Conservation (phyloP, 1,140 invertebrate species). For the Philopotamus ludificatus region DNA sequence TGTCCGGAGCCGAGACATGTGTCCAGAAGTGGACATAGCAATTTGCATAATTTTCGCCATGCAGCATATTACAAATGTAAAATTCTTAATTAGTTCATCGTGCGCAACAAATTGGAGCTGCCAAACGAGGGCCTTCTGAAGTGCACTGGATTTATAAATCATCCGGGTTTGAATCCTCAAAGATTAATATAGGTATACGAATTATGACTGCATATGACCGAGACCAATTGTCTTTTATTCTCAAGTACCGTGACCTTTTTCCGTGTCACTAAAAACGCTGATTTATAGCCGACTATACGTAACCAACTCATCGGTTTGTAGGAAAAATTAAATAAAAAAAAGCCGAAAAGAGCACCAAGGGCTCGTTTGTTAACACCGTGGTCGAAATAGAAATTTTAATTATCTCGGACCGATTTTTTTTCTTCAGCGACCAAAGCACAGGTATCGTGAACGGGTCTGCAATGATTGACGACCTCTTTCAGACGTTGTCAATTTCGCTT, state of each 20-base stretch:
- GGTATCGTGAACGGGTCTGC: conserved; percentile 3
- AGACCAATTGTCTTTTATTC: no score
- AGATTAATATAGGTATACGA: no score
- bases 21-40: no score
- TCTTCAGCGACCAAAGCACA: conserved; percentile 4
- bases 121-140: no score
- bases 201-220: no score
- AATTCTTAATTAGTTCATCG: no score
- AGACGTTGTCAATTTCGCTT: conserved; percentile 3
- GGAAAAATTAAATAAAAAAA: conserved; percentile 18
- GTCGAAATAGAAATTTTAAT: conserved; percentile 32
- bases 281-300: conserved; percentile 2
- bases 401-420: conserved; percentile 12
- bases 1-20: no score
- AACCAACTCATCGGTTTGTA: conserved; percentile 1
- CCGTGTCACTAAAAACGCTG: conserved; percentile 15
- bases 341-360: conserved; percentile 16
- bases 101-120: no score
- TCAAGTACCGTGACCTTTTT: background rate
- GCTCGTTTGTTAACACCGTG: conserved; percentile 31
- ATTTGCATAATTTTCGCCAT: no score
- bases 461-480: conserved; percentile 22
- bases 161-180: no score
- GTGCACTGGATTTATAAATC: no score
- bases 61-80: no score